Base-by-base conservation (phyloP, 2,797 vertebrate genomes). In the Dendrocincla tyrannina region DNA sequence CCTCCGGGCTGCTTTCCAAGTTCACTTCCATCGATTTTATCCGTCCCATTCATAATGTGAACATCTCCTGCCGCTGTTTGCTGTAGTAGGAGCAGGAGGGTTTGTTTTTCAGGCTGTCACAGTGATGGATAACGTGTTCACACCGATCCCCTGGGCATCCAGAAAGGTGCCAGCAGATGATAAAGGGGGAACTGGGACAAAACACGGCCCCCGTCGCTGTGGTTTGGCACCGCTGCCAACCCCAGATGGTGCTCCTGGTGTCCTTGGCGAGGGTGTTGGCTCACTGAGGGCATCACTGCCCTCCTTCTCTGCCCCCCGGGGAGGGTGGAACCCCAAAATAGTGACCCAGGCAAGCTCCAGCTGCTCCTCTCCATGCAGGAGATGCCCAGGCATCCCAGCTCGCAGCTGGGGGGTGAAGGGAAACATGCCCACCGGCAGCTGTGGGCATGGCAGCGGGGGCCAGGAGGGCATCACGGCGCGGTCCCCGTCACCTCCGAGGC, bases 141-240 rank as follows among this genome's bases (percentile, higher is more conserved):
- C 53, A 47, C n/a, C 76, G 24, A 7, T 41, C 81, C 85, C 55
- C 63, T 15, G 58, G 56, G 17, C 55, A 44, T 70, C 88, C 83
- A 35, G 52, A 52, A 53, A 77, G 85, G 69, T 87, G 72, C 82
- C 91, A 68, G 68, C 55, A 82, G 35, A 14, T 3, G 33, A 37
- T 58, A 39, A 67, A 62, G 75, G 52, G 47, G 10, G 27, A 35
- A 9, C 11, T 0, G 28, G 50, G 52, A 83, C 81, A 44, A 44
- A 46, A 24, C 28, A 3, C 0, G 0, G 7, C 17, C 17, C n/a
- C 59, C 6, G 4, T 4, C 0, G 0, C 0, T 4, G 49, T 3
- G 62, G 14, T 44, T 60, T 0, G 1, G 56, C 52, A 23, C 2
- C 0, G 15, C 80, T 30, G 55, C 63, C 47, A 32, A 28, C 33